Conservation (phyloP, 2,113 vertebrate genomes). For the Calyptomena viridis region DNA sequence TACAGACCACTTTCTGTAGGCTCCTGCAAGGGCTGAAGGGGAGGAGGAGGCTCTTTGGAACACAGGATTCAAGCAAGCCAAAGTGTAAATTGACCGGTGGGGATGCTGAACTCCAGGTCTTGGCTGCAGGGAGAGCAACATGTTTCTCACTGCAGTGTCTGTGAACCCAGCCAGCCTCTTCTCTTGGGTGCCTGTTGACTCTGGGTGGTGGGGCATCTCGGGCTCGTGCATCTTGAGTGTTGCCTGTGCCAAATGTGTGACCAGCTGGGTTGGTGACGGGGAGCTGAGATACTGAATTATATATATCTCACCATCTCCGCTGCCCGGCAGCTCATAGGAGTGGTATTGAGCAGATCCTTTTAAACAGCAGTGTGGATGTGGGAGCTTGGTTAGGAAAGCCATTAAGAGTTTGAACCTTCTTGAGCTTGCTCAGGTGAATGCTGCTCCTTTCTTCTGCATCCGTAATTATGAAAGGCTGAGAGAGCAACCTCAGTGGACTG, state of each 20-base stretch:
- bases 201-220: not conserved
- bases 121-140: not conserved
- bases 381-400: constrained; percentile 35
- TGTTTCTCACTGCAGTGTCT: rapidly evolving
- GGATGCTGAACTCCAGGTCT: not conserved
- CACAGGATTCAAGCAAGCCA: not conserved
- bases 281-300: constrained; percentile 13
- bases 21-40: not conserved
- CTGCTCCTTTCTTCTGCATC: constrained; percentile 9
- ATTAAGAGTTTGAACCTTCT: constrained; percentile 54
- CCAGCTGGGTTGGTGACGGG: not conserved
- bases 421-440: constrained; percentile 27
- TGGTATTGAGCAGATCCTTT: constrained; percentile 28
- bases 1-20: not conserved
- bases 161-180: not conserved
- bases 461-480: constrained; percentile 39
- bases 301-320: not conserved
- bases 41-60: not conserved
- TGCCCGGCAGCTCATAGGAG: constrained; percentile 24
- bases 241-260: not conserved
- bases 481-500: constrained; percentile 14
- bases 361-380: not conserved
- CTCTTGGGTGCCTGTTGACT: not conserved
- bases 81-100: not conserved
- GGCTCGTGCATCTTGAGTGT: not conserved